These are phyloP conservation scores for Cydia strobilella DNA, from an alignment of 1,140 invertebrate genomes.

Conservation along the genomic window DNA sequence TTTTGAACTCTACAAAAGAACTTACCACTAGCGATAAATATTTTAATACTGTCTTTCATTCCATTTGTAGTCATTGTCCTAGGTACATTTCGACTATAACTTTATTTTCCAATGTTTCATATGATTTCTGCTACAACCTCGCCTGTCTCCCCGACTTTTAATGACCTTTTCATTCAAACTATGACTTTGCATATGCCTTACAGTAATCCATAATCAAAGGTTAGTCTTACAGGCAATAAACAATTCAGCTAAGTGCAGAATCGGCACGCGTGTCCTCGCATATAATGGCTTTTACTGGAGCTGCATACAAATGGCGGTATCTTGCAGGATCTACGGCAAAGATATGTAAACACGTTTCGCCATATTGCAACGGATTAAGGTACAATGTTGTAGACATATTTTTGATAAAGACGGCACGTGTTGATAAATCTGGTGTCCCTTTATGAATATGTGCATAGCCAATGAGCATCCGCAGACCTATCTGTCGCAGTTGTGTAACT, in stretches of 20 bases:
- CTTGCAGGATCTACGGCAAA: not conserved
- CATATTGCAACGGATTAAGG: not conserved
- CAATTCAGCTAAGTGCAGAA: constrained; percentile 1
- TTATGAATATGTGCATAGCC: constrained; percentile 2
- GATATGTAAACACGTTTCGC: not conserved
- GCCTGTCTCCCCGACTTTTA: not conserved
- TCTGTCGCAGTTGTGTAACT: constrained; percentile 5
- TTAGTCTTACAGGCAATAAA: constrained; percentile 24
- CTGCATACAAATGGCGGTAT: constrained; percentile 43
- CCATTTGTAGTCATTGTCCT: too few relatives aligned
- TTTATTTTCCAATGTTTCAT: not conserved
- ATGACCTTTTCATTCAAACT: not conserved
- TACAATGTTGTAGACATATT: not conserved
- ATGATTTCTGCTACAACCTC: not conserved
- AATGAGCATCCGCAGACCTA: constrained; percentile 10
- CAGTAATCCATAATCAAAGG: not conserved
- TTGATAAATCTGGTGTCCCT: not conserved
- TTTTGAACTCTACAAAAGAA: too few relatives aligned
- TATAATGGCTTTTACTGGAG: constrained; percentile 45
- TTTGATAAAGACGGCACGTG: not conserved
- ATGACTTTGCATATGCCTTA: not conserved
- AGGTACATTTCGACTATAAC: too few relatives aligned
- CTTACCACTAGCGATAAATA: too few relatives aligned
- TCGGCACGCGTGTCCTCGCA: constrained; percentile 46
- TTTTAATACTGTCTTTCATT: too few relatives aligned